Evolutionary conservation across 2,797 vertebrate species (phyloP).

Genomic region (Bradypodion ventrale): DNA sequence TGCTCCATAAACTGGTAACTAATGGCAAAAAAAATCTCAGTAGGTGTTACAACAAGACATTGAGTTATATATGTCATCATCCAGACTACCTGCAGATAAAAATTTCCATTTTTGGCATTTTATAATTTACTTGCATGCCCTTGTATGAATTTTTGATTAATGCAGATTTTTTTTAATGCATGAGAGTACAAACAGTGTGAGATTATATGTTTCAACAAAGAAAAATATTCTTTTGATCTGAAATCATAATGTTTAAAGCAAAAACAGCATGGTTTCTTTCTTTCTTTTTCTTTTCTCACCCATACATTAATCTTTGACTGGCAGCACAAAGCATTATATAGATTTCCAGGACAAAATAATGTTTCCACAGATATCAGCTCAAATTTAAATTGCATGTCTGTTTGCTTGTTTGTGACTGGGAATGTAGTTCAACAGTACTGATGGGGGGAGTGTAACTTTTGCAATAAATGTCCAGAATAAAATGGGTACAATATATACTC

Average conservation of each 20-base stretch:
- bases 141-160: neutral
- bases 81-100: conserved; percentile 31
- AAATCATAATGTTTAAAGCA: neutral
- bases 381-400: neutral
- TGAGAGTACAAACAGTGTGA: conserved; percentile 25
- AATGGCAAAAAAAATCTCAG: too few species aligned
- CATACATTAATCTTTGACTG: conserved; percentile 2
- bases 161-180: conserved; percentile 13
- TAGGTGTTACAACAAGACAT: neutral
- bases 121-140: conserved; percentile 16
- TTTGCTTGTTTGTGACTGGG: neutral
- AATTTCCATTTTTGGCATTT: conserved; percentile 20
- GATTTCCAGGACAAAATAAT: conserved; percentile 18
- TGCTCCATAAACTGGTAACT: too few species aligned
- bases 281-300: neutral
- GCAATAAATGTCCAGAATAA: neutral
- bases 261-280: neutral
- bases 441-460: neutral
- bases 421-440: neutral
- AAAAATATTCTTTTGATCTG: conserved; percentile 1
- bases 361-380: neutral
- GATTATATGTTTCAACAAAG: conserved; percentile 36
- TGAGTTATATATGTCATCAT: too few species aligned
- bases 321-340: conserved; percentile 18
- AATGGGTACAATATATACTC: too few species aligned